Conservation (phyloP, 1,140 invertebrate genomes). For the Halyomorpha halys region DNA sequence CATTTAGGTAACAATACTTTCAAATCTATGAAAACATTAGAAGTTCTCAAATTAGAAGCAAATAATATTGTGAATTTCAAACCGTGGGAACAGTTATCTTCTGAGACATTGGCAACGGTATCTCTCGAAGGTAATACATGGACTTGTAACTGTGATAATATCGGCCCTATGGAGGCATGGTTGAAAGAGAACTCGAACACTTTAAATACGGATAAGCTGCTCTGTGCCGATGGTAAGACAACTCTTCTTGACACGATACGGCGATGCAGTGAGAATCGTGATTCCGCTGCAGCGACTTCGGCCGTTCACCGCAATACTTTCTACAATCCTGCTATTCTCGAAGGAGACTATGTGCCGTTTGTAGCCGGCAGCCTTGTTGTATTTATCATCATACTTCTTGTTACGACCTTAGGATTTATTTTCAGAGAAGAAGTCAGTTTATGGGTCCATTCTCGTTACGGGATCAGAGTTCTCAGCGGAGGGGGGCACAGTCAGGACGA, state of each 20-base stretch:
- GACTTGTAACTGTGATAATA: slow-evolving; percentile 58
- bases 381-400: slow-evolving; percentile 55
- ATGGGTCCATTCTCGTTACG: slow-evolving; percentile 62
- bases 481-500: slow-evolving; percentile 47
- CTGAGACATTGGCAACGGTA: slow-evolving; percentile 46
- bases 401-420: slow-evolving; percentile 57
- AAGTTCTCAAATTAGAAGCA: slow-evolving; percentile 41
- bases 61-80: slow-evolving; percentile 43
- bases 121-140: slow-evolving; percentile 58
- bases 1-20: slow-evolving; percentile 42
- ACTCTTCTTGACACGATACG: slow-evolving; percentile 49
- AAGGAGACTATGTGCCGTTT: slow-evolving; percentile 56
- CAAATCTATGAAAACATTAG: slow-evolving; percentile 37
- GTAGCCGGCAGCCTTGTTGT: slow-evolving; percentile 60
- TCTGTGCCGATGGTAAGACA: slow-evolving; percentile 41
- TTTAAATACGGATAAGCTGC: slow-evolving; percentile 45
- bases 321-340: slow-evolving; percentile 43
- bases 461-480: slow-evolving; percentile 57
- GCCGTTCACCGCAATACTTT: slow-evolving; percentile 48
- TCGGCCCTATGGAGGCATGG: slow-evolving; percentile 54
- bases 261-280: slow-evolving; percentile 49
- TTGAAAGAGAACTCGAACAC: slow-evolving; percentile 46
- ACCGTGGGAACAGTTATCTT: slow-evolving; percentile 45
- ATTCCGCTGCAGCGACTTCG: slow-evolving; percentile 49
- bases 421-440: slow-evolving; percentile 63